Conservation (phyloP, 2,797 vertebrate species). For the Decapterus maruadsi region DNA sequence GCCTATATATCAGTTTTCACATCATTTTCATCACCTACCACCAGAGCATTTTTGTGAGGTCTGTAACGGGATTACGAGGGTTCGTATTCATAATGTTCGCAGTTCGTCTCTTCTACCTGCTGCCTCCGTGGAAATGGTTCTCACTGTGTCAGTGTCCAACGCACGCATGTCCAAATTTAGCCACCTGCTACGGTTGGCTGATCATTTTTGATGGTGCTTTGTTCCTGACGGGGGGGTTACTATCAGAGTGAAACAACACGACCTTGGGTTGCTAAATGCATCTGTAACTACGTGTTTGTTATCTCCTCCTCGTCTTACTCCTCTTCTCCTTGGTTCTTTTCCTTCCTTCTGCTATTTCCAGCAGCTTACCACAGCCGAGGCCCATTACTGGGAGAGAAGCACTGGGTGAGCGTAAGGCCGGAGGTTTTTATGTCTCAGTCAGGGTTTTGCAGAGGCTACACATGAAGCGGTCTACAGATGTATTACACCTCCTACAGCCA, state of each 20-base stretch:
- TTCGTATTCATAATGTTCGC: constrained; percentile 41
- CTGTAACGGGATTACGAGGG: constrained; percentile 21
- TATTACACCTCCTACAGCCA: not conserved
- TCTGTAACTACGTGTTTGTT: constrained; percentile 58
- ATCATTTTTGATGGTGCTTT: constrained; percentile 82
- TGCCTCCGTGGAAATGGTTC: constrained; percentile 45
- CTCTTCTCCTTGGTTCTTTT: constrained; percentile 42
- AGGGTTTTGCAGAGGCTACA: constrained; percentile 19
- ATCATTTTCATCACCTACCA: constrained; percentile 49
- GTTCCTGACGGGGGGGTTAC: constrained; percentile 60
- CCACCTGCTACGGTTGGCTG: constrained; percentile 77
- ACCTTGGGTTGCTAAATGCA: constrained; percentile 70
- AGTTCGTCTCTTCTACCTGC: constrained; percentile 38
- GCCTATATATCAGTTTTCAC: constrained; percentile 52
- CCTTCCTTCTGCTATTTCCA: constrained; percentile 75
- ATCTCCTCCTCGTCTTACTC: constrained; percentile 36
- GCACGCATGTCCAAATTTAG: constrained; percentile 81
- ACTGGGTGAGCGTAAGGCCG: constrained; percentile 36
- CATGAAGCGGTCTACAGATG: not conserved
- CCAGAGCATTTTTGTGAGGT: constrained; percentile 30
- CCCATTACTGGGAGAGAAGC: constrained; percentile 53
- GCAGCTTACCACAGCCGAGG: constrained; percentile 53
- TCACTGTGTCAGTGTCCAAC: constrained; percentile 56
- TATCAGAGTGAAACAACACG: constrained; percentile 62
- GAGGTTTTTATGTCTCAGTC: constrained; percentile 38